Conservation (phyloP, 2,113 vertebrate species). For the Urocolius indicus region DNA sequence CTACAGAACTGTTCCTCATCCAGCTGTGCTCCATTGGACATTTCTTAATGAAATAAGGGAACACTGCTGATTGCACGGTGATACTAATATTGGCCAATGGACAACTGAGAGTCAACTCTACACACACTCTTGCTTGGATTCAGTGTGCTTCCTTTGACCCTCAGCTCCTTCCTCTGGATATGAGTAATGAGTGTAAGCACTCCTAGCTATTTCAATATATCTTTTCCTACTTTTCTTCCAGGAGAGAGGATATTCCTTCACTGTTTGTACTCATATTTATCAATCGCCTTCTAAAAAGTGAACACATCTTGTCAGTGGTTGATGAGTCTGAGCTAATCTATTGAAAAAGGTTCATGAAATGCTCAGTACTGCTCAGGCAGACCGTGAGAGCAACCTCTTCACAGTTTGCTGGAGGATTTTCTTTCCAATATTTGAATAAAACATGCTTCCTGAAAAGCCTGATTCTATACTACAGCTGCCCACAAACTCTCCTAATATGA, state of each 20-base stretch:
- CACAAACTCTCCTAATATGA: not conserved
- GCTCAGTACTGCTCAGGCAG: not conserved
- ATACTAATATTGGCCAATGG: not conserved
- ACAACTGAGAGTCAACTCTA: not conserved
- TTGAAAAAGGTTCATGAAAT: not conserved
- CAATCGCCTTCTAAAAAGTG: not conserved
- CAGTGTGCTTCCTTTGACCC: conserved; percentile 21
- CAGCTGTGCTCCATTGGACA: not conserved
- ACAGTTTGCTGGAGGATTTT: not conserved
- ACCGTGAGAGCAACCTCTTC: not conserved
- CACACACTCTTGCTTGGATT: not conserved
- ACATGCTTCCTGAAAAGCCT: not conserved
- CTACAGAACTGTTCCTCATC: not conserved
- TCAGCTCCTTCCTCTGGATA: conserved; percentile 17
- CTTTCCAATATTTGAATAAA: not conserved
- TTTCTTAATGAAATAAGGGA: not conserved
- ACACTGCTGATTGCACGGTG: not conserved
- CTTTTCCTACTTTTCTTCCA: not conserved
- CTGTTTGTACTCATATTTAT: not conserved
- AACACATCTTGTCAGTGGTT: not conserved
- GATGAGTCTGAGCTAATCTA: not conserved
- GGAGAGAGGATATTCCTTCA: not conserved
- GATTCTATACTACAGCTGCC: not conserved
- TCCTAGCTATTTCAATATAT: not conserved
- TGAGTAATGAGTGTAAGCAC: not conserved